phyloP scores from a whole-genome alignment of 2,797 vertebrate species.

The Clarias fuscus region DNA sequence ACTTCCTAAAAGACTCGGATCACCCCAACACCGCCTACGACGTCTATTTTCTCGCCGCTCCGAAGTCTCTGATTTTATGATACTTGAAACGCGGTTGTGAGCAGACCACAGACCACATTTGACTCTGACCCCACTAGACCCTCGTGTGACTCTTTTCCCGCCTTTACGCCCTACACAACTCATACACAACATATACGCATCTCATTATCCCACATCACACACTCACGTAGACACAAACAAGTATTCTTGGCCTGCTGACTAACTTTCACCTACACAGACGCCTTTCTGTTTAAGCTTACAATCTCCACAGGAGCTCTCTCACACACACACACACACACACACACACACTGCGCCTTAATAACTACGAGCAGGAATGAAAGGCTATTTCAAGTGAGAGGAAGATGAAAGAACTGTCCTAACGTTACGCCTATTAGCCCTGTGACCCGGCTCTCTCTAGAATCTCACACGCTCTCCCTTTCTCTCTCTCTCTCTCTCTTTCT shows the following conservation, averaged over 20 bases:
- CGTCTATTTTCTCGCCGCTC: too few relatives aligned
- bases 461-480: constrained; percentile 5
- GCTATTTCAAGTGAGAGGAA: constrained; percentile 26
- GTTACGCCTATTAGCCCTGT: constrained; percentile 48
- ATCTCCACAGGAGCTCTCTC: background rate
- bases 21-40: background rate
- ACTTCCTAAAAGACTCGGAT: background rate
- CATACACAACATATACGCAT: background rate
- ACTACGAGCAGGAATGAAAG: background rate
- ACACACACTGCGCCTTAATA: constrained; percentile 8
- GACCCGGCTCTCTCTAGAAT: constrained; percentile 46
- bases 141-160: background rate
- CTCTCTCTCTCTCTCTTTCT: background rate
- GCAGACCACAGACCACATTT: background rate
- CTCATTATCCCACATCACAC: background rate
- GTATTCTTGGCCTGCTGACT: background rate
- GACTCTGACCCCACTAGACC: constrained; percentile 6
- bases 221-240: background rate
- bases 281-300: constrained; percentile 13
- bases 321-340: constrained; percentile 9
- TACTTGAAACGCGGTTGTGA: background rate
- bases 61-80: too few relatives aligned
- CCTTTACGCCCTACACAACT: background rate
- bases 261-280: constrained; percentile 20
- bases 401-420: constrained; percentile 46